A percentile compares a stretch with the other conserved stretches of the same genome.
phyloP scores from a whole-genome alignment of 1,140 invertebrate genomes.

The Neodiprion virginianus region DNA sequence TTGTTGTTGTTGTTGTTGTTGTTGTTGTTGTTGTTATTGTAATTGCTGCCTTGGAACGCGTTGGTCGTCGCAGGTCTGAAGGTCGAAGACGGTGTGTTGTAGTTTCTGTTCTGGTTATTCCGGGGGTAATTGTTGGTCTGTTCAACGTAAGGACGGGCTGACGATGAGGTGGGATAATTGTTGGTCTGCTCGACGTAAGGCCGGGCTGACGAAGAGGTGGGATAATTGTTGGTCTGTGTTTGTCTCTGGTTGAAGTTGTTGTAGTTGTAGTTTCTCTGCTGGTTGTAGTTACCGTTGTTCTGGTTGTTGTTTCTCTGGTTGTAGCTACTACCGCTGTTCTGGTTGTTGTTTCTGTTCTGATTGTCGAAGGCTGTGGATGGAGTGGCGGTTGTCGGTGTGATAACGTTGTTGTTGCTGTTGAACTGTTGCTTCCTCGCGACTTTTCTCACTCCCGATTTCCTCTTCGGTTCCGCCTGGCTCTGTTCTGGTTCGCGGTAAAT shows the following conservation, averaged over 20 bases:
- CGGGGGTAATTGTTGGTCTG: conserved; percentile 35
- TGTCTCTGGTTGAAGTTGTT: conserved; percentile 28
- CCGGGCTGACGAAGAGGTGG: conserved; percentile 34
- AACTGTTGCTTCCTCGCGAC: conserved; percentile 52
- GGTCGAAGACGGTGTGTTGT: conserved; percentile 37
- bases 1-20: conserved; percentile 43
- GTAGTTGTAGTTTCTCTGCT: conserved; percentile 30
- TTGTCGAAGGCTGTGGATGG: conserved; percentile 34
- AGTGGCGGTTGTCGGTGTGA: conserved; percentile 35
- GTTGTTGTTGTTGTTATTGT: conserved; percentile 30
- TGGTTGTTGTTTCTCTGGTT: conserved; percentile 23
- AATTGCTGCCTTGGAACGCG: conserved; percentile 28
- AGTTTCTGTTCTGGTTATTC: conserved; percentile 40
- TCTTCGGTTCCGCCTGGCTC: conserved; percentile 46
- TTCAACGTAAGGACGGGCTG: conserved; percentile 23
- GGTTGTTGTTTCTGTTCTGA: conserved; percentile 43
- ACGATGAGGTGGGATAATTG: conserved; percentile 31
- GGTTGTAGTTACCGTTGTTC: conserved; percentile 35
- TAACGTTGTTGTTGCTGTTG: conserved; percentile 35
- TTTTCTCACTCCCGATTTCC: conserved; percentile 53
- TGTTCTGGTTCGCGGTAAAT: conserved; percentile 50
- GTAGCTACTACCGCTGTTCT: conserved; percentile 34
- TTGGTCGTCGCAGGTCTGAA: conserved; percentile 42
- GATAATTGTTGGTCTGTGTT: conserved; percentile 46
- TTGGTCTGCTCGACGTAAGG: conserved; percentile 16